These are phyloP conservation scores for Falcunculus frontatus DNA, from an alignment of 2,113 vertebrate genomes.

Conservation along the genomic window DNA sequence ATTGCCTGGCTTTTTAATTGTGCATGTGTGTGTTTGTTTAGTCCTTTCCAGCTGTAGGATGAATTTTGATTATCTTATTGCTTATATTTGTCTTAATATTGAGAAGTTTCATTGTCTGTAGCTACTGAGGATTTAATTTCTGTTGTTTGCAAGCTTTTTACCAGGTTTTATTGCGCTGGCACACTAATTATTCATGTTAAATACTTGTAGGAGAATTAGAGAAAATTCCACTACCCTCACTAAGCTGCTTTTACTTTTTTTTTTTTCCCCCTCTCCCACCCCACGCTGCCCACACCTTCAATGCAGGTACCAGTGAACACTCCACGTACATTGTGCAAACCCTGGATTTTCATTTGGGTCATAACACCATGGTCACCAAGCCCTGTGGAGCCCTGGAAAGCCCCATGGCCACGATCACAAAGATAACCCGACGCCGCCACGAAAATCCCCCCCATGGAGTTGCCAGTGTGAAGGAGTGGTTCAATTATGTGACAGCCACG, in stretches of 20 bases:
- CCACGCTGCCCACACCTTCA: not conserved
- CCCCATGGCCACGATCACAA: constrained; percentile 98
- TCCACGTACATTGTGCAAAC: constrained; percentile 97
- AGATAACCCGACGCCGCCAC: constrained; percentile 92
- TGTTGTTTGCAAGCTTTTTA: not conserved
- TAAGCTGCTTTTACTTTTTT: not conserved
- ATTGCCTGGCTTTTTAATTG: not conserved
- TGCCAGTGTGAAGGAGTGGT: constrained; percentile 97
- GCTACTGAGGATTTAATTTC: not conserved
- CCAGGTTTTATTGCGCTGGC: not conserved
- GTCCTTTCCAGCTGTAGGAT: not conserved
- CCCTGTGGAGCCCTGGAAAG: constrained; percentile 95
- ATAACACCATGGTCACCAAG: constrained; percentile 98
- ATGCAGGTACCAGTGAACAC: constrained; percentile 87
- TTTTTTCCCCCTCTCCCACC: not conserved
- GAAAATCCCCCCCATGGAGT: constrained; percentile 97
- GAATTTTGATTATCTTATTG: not conserved
- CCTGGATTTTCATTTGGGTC: constrained; percentile 94
- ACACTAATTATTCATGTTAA: not conserved
- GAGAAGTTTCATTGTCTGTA: not conserved
- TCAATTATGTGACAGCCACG: constrained; percentile 95
- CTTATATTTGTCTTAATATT: not conserved
- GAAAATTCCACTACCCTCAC: not conserved
- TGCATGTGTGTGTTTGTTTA: not conserved
- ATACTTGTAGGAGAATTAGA: not conserved